phyloP scores from a whole-genome alignment of 2,113 vertebrate genomes.

The Stictonetta naevosa region DNA sequence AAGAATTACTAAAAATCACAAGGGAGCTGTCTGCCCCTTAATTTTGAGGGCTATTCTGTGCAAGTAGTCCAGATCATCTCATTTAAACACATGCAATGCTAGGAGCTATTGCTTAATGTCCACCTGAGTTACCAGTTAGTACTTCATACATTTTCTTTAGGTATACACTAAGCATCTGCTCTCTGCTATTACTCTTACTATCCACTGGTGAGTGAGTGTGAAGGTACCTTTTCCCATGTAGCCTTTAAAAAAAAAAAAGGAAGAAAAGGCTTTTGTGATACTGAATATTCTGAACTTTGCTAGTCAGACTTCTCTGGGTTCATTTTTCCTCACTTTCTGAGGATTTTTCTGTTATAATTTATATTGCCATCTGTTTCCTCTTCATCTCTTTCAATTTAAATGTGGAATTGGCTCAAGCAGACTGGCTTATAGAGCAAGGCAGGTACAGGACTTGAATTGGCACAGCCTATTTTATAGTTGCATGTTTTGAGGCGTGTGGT shows the following conservation, averaged over 20 bases:
- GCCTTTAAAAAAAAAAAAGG: background rate
- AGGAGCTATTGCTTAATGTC: background rate
- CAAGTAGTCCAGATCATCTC: background rate
- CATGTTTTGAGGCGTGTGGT: background rate
- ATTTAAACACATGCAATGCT: background rate
- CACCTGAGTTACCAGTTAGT: background rate
- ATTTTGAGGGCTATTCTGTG: background rate
- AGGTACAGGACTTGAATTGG: background rate
- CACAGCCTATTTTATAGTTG: background rate
- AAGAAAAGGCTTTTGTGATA: too few species aligned
- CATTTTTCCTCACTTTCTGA: background rate
- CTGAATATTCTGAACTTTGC: background rate
- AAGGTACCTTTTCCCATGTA: background rate
- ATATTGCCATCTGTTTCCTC: fast-evolving
- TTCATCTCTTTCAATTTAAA: background rate
- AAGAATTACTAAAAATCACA: background rate
- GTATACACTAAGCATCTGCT: background rate
- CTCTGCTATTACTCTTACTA: background rate
- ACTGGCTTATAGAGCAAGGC: background rate
- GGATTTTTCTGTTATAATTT: background rate
- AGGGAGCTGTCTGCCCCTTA: background rate
- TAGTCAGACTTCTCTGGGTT: background rate
- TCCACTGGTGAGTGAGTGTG: background rate
- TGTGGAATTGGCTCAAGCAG: background rate
- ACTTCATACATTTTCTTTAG: background rate